Percentiles rank a stretch among this genome's conserved stretches.
These are phyloP conservation scores for Dascillus cervinus DNA, from an alignment of 2,888 invertebrate genomes.

Conservation along the genomic window DNA sequence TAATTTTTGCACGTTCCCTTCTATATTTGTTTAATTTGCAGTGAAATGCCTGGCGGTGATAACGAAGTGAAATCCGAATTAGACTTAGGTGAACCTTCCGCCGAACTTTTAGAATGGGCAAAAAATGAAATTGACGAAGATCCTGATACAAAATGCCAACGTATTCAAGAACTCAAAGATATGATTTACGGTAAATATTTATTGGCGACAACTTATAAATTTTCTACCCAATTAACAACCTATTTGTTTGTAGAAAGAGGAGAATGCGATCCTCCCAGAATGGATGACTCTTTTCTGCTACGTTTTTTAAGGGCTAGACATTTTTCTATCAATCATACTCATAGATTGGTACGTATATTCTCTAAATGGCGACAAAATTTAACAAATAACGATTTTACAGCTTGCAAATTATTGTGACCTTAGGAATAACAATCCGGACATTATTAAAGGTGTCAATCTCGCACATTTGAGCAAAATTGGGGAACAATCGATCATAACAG, in stretches of 20 bases:
- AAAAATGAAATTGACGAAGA: constrained; percentile 61
- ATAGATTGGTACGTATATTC: constrained; percentile 55
- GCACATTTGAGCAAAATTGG: constrained; percentile 56
- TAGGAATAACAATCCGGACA: constrained; percentile 61
- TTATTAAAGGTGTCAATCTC: constrained; percentile 61
- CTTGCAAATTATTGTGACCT: constrained; percentile 69
- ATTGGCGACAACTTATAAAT: too few relatives aligned
- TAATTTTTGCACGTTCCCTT: too few relatives aligned
- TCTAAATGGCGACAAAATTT: constrained; percentile 3
- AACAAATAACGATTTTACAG: constrained; percentile 37
- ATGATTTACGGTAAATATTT: constrained; percentile 61
- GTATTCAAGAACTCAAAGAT: constrained; percentile 64
- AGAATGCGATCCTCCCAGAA: constrained; percentile 65
- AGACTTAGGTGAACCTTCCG: constrained; percentile 58
- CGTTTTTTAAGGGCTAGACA: constrained; percentile 67
- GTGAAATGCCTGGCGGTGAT: constrained; percentile 36
- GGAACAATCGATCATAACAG: constrained; percentile 60
- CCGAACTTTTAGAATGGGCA: constrained; percentile 60
- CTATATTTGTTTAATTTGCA: too few relatives aligned
- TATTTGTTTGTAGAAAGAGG: constrained; percentile 56
- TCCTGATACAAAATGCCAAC: constrained; percentile 57
- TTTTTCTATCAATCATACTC: constrained; percentile 64
- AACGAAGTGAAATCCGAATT: constrained; percentile 52
- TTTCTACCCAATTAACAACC: too few relatives aligned
- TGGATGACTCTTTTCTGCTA: constrained; percentile 67